phyloP scores from a whole-genome alignment of 1,140 invertebrate species.

The Antheraea mylitta region DNA sequence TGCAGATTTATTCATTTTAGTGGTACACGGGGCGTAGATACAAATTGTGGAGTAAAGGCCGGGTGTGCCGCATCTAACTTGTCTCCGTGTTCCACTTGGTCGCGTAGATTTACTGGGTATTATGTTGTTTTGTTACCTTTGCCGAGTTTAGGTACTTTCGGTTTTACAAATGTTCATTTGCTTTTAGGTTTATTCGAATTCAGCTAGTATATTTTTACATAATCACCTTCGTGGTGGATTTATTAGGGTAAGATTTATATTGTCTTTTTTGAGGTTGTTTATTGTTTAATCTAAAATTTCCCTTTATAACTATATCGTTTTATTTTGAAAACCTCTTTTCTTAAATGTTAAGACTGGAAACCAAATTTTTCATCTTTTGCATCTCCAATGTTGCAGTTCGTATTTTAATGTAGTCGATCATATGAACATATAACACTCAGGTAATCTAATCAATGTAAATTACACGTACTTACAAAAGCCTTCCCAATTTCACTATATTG shows the following conservation, averaged over 20 bases:
- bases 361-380: too few species aligned
- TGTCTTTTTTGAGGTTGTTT: background rate
- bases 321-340: too few species aligned
- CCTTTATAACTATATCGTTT: too few species aligned
- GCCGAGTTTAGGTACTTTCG: background rate
- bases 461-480: background rate
- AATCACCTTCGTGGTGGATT: background rate
- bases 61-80: slow-evolving; percentile 5
- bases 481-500: slow-evolving; percentile 11
- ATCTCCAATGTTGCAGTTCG: too few species aligned
- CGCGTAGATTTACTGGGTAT: background rate
- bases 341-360: too few species aligned
- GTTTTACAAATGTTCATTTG: background rate
- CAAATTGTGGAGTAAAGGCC: slow-evolving; percentile 8
- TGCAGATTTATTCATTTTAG: background rate
- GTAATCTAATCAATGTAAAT: background rate
- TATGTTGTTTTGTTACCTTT: background rate
- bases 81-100: background rate
- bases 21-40: background rate
- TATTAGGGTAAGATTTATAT: background rate
- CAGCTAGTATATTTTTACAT: background rate
- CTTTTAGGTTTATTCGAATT: background rate
- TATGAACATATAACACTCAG: too few species aligned
- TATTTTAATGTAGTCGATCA: too few species aligned
- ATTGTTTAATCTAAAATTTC: too few species aligned